Conservation (phyloP, 2,888 invertebrate species). For the Troides oblongomaculatus region DNA sequence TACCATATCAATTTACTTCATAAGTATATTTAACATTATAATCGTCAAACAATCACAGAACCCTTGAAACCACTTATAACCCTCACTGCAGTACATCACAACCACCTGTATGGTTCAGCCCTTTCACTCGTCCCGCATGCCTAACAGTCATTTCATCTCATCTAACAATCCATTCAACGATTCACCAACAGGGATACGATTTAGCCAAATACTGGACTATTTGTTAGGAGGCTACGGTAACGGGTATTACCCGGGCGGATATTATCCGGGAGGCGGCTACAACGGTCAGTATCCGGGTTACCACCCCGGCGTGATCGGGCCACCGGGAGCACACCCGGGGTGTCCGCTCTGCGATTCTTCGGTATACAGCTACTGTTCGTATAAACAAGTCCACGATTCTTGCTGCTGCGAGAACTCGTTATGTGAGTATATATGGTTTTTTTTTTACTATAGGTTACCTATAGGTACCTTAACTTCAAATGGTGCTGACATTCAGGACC, state of each 20-base stretch:
- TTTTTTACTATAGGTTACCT: neutral
- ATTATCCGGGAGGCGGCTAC: conserved; percentile 40
- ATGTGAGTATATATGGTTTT: conserved; percentile 54
- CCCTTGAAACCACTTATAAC: too few species aligned
- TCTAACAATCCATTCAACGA: conserved; percentile 40
- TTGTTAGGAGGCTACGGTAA: conserved; percentile 67
- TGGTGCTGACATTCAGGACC: too few species aligned
- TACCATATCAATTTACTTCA: too few species aligned
- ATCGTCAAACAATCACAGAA: too few species aligned
- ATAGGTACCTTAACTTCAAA: too few species aligned
- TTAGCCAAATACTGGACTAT: conserved; percentile 74
- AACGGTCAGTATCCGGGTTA: conserved; percentile 41
- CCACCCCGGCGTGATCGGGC: conserved; percentile 51
- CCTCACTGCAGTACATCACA: too few species aligned
- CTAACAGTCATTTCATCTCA: conserved; percentile 45
- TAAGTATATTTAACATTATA: too few species aligned
- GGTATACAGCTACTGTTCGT: conserved; percentile 87
- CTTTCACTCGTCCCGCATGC: conserved; percentile 31
- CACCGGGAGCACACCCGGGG: conserved; percentile 72
- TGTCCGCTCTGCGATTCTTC: conserved; percentile 89
- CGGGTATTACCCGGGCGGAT: conserved; percentile 34
- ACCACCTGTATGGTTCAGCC: too few species aligned
- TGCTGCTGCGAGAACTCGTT: conserved; percentile 84
- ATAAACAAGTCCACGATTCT: conserved; percentile 87
- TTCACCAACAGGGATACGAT: conserved; percentile 69